phyloP scores from a whole-genome alignment of 2,113 vertebrate genomes.

The Amblyopsis rosae region DNA sequence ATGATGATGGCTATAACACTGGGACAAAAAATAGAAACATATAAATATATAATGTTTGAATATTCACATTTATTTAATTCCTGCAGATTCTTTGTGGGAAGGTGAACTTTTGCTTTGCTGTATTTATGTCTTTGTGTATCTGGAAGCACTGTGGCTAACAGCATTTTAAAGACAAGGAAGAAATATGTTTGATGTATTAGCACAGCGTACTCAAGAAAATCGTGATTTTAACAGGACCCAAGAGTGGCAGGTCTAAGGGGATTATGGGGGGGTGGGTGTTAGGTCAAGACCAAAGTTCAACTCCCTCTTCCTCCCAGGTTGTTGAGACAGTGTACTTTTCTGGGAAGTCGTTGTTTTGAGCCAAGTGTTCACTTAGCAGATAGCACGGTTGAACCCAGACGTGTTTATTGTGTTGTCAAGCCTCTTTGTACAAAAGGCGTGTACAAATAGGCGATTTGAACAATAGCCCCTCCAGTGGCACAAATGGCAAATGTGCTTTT shows the following conservation, averaged over 20 bases:
- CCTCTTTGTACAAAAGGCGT: background rate
- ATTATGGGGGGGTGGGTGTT: slow-evolving; percentile 36
- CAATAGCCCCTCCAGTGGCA: background rate
- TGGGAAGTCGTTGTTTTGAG: slow-evolving; percentile 58
- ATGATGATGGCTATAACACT: too few species aligned
- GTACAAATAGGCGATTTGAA: slow-evolving; percentile 1
- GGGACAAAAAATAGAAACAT: too few species aligned
- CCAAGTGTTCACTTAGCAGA: slow-evolving; percentile 25
- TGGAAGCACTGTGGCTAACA: slow-evolving; percentile 5
- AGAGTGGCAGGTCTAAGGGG: background rate
- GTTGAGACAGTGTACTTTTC: slow-evolving; percentile 38
- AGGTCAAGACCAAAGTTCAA: slow-evolving; percentile 49
- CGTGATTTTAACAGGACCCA: slow-evolving; percentile 15
- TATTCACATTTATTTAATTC: too few species aligned
- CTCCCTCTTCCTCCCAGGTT: slow-evolving; percentile 46
- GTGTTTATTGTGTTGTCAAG: slow-evolving; percentile 14
- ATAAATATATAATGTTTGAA: too few species aligned
- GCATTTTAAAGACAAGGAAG: background rate
- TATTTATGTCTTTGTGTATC: background rate
- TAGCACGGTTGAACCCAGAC: slow-evolving; percentile 9
- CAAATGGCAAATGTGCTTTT: background rate
- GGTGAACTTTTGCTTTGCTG: slow-evolving; percentile 23
- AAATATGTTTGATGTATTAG: slow-evolving; percentile 27
- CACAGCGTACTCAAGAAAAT: slow-evolving; percentile 14
- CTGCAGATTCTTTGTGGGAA: background rate